Evolutionary conservation across 2,797 vertebrate genomes (phyloP).

Genomic region (Coreius guichenoti): DNA sequence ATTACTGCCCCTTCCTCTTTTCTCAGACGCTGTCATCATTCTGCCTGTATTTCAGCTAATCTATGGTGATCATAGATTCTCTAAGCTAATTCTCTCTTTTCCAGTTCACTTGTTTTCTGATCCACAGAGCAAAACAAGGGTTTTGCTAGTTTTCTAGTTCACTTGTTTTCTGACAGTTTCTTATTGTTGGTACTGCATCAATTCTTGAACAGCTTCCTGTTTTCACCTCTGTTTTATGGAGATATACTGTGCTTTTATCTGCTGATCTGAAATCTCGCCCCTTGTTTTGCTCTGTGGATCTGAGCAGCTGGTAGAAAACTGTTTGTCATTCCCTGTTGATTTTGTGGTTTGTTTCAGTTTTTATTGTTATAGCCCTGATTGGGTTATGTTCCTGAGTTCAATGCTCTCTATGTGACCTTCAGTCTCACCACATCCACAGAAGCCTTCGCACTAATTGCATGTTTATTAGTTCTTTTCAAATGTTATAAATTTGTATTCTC

Average conservation of each 20-base stretch:
- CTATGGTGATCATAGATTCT: neutral
- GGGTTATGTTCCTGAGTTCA: conserved; percentile 40
- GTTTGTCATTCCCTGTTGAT: conserved; percentile 42
- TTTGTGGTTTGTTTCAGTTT: conserved; percentile 32
- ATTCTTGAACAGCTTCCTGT: conserved; percentile 52
- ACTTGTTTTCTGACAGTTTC: neutral
- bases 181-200: conserved; percentile 40
- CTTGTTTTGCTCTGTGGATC: conserved; percentile 4
- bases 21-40: neutral
- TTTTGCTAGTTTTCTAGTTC: neutral
- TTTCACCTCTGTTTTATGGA: neutral
- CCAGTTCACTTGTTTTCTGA: neutral
- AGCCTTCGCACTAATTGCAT: neutral
- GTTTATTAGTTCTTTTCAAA: neutral
- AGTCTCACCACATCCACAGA: conserved; percentile 58
- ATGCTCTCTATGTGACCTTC: conserved; percentile 74
- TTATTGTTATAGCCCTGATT: neutral
- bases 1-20: neutral
- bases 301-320: conserved; percentile 14
- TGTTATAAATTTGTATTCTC: neutral
- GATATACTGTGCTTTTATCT: neutral
- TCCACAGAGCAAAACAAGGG: too few relatives aligned
- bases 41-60: neutral
- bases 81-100: neutral
- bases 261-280: conserved; percentile 8